Conservation (phyloP, 1,140 invertebrate genomes). For the Drosophila obscura region DNA sequence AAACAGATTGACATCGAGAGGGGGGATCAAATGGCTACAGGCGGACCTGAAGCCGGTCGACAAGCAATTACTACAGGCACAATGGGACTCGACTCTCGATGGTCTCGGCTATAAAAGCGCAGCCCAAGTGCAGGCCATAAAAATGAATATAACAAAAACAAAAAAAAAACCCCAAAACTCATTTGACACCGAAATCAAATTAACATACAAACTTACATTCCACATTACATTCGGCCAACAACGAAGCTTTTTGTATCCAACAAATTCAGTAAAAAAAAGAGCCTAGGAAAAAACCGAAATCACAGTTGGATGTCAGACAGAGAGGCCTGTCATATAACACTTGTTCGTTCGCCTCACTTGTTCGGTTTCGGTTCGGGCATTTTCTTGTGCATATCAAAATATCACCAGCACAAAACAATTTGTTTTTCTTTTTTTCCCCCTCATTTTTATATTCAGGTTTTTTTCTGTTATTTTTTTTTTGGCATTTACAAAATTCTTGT, state of each 20-base stretch:
- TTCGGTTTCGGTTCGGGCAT: neutral
- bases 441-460: constrained; percentile 4
- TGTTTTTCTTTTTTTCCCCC: constrained; percentile 20
- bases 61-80: constrained; percentile 48
- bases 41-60: neutral
- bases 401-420: constrained; percentile 14
- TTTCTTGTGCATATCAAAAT: constrained; percentile 33
- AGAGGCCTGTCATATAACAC: constrained; percentile 64
- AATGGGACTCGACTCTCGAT: constrained; percentile 8
- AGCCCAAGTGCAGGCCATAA: constrained; percentile 70
- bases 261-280: constrained; percentile 27
- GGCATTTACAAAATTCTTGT: constrained; percentile 40
- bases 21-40: constrained; percentile 3
- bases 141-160: constrained; percentile 44
- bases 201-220: constrained; percentile 76
- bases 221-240: constrained; percentile 28
- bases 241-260: constrained; percentile 41
- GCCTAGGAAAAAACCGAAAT: constrained; percentile 45
- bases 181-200: constrained; percentile 81
- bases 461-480: constrained; percentile 11
- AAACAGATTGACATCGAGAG: constrained; percentile 59
- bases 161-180: constrained; percentile 24
- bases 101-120: constrained; percentile 61
- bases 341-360: constrained; percentile 20
- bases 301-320: constrained; percentile 62